Base-by-base conservation (phyloP, 2,888 invertebrate species). In the Ectemnius continuus region DNA sequence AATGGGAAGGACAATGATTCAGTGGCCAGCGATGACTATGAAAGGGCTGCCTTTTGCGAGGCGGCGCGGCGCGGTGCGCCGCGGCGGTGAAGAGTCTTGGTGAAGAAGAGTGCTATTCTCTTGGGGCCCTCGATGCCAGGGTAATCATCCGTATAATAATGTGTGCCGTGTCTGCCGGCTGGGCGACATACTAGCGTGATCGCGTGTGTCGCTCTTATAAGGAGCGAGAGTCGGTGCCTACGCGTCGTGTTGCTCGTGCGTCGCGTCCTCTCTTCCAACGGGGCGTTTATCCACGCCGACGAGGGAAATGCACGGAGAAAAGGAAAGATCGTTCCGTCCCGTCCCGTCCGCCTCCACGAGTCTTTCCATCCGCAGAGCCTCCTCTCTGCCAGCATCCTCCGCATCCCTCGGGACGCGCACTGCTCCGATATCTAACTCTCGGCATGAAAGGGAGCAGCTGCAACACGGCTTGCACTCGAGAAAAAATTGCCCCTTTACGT, bases 311-410 rank as follows among this genome's bases (percentile, higher is more conserved):
- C 52, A 57, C 52, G 65, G 58, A 57, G 69, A 67, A 59, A 14
- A 61, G 59, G 48, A 46, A 63, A 73, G 79, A 81, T 73, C 81
- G 86, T 86, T 84, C 80, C 80, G 88, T 86, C 87, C 86, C 81
- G 86, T 86, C 85, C 80, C 80, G 88, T 86, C 87, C 86, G 86
- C 87, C 87, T 83, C 84, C 85, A 78, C 84, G 81, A 74, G 71
- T 46, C 36, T 36, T 36, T 36, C 36, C 36, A 36, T 36, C 36
- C 36, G 36, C 4, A 36, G 11, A 36, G 4, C 6, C 36, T n/a
- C n/a, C n/a, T n/a, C n/a, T n/a, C n/a, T 36, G 36, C 36, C 36
- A 36, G 8, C 36, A 23, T 36, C 36, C 8, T 36, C 36, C 61
- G 66, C 48, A 28, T 52, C 61, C 46, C 67, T 61, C 59, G 16